Percentiles rank a stretch among this genome's conserved stretches.
phyloP scores from a whole-genome alignment of 2,888 invertebrate species.

The Frankliniella fusca region DNA sequence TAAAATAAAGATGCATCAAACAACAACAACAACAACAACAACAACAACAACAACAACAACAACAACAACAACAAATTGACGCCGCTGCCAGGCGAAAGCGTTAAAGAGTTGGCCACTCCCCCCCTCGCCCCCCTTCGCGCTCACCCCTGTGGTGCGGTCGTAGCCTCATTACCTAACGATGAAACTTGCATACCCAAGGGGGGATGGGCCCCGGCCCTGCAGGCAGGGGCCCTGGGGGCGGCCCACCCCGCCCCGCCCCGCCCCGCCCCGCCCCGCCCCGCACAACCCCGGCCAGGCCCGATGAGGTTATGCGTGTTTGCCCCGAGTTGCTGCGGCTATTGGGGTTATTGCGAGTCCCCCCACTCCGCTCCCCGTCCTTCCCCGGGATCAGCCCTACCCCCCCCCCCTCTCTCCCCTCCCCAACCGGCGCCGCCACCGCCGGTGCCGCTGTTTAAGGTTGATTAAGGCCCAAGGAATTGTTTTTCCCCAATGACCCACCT shows the following conservation, averaged over 20 bases:
- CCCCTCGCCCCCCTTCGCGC: neutral
- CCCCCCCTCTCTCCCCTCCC: neutral
- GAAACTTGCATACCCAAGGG: constrained; percentile 4
- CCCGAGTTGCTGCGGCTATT: constrained; percentile 5
- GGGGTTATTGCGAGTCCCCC: constrained; percentile 5
- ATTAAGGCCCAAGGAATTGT: no score
- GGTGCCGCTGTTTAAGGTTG: neutral
- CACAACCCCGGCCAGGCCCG: no score
- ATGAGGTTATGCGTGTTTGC: constrained; percentile 24
- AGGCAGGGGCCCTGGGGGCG: neutral
- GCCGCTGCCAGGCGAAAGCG: neutral
- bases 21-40: no score
- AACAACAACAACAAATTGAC: no score
- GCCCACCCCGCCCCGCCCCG: neutral
- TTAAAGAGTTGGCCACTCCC: neutral
- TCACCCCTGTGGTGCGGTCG: neutral
- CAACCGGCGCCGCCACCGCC: neutral
- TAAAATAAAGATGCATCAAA: no score
- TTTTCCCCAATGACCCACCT: no score
- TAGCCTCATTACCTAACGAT: constrained; percentile 22
- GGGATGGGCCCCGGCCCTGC: neutral
- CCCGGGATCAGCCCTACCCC: neutral
- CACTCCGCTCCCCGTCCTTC: neutral
- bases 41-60: no score
- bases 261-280: no score